Evolutionary conservation across 1,140 invertebrate genomes (phyloP), one percentile per base, ranked within the genome.

Genomic region (Drosophila insularis): DNA sequence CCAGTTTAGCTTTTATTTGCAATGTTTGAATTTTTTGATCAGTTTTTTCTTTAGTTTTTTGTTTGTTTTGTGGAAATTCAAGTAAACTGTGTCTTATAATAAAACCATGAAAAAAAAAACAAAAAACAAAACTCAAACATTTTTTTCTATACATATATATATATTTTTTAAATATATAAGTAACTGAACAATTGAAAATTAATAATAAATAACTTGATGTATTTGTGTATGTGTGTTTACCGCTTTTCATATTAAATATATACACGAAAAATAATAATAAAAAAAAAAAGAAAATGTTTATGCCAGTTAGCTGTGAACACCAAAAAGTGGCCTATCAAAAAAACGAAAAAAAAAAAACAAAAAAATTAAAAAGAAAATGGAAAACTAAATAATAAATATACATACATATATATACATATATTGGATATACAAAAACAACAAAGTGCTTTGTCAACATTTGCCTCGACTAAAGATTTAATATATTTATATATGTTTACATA

Each of bases 271-370:
- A 53, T 64, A 46, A 72, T 56, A 46, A 31, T 27, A 66, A 27
- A 50, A 59, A 59, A 53, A 66, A 53, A 70, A 46, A 78, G 61
- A 46, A 31, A 37, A 66, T 82, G 75, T 81, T 69, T 77, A 78
- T 63, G 71, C 39, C 31, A 59, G 69, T 81, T 72, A 87, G 84
- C 84, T 87, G 84, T 89, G 84, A 87, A 87, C 84, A 87, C 84
- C 84, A 87, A 87, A 87, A 87, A 87, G 84, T 87, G 84, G 84
- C 84, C 84, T 87, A 89, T 71, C 68, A 39, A 69, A 56, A 56
- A 53, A 27, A 53, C 37, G 71, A 81, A 69, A 71, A 37, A 32
- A 60, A 60, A 62, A 46, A 8, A 23, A 69, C 61, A 37, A 54
- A 19, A 35, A 21, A 23, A 43, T n/a, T n/a, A 53, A 32, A 55